These are phyloP conservation scores for Drosophila bifasciata DNA, from an alignment of 1,140 invertebrate species.

Conservation along the genomic window DNA sequence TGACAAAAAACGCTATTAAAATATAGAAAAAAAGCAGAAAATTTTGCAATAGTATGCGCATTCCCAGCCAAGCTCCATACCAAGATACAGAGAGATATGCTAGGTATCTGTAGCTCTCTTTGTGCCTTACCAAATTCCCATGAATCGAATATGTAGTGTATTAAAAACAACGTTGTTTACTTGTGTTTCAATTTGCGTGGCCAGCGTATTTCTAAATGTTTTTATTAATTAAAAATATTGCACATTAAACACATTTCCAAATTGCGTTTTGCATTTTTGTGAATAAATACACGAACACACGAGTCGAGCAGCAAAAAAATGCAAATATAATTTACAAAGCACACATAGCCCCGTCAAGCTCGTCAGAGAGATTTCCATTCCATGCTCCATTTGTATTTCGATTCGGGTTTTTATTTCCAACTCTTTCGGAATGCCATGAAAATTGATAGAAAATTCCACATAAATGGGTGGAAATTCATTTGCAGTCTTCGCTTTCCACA, in stretches of 20 bases:
- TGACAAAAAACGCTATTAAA: background rate
- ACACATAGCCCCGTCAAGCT: conserved; percentile 24
- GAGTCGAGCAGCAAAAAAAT: conserved; percentile 30
- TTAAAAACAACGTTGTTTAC: background rate
- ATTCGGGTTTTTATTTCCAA: background rate
- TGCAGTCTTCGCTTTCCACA: background rate
- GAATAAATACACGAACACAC: conserved; percentile 31
- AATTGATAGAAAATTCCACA: conserved; percentile 10
- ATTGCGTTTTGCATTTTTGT: conserved; percentile 62
- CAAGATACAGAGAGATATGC: background rate
- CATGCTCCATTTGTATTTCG: background rate
- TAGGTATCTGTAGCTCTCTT: background rate
- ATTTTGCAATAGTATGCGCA: too few relatives aligned
- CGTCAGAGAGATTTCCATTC: conserved; percentile 24
- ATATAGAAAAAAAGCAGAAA: too few relatives aligned
- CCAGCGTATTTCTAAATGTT: conserved; percentile 72
- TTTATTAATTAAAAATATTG: conserved; percentile 79
- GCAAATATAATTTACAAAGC: conserved; percentile 70
- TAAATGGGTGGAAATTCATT: conserved; percentile 13
- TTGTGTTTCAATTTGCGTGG: conserved; percentile 35
- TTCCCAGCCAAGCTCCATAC: too few relatives aligned
- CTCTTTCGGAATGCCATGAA: conserved; percentile 16
- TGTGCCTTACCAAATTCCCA: too few relatives aligned
- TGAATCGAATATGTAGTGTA: background rate
- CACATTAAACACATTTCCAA: conserved; percentile 74